Evolutionary conservation across 2,888 invertebrate genomes (phyloP).

Genomic region (Machimus atricapillus): DNA sequence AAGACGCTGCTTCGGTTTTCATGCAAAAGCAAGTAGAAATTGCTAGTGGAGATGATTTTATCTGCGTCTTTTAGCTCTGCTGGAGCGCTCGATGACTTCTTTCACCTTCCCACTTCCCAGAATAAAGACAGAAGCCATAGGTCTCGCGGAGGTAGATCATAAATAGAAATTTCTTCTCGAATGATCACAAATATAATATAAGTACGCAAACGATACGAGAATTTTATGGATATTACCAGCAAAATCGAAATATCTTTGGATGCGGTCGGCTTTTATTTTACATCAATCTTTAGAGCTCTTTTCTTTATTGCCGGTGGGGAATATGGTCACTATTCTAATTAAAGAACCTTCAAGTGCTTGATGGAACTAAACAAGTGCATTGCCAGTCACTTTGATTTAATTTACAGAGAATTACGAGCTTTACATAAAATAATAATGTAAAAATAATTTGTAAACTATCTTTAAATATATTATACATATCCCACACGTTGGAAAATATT

Average conservation of each 20-base stretch:
- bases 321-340: background rate
- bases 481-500: no score
- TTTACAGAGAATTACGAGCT: no score
- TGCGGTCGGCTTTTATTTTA: background rate
- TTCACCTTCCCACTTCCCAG: background rate
- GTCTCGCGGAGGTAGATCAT: background rate
- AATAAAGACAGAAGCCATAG: background rate
- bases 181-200: background rate
- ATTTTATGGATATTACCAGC: background rate
- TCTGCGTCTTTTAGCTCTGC: background rate
- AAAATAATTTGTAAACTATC: no score
- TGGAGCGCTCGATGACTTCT: background rate
- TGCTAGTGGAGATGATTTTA: background rate
- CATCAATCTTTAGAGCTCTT: background rate
- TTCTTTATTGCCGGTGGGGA: background rate
- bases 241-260: background rate
- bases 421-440: no score
- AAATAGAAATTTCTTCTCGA: background rate
- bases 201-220: background rate
- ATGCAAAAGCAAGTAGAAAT: background rate
- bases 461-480: no score
- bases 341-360: background rate
- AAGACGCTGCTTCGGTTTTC: background rate
- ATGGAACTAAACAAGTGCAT: background rate
- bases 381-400: background rate